Evolutionary conservation across 2,797 vertebrate genomes (phyloP).

Genomic region (Mionectes olivaceus): DNA sequence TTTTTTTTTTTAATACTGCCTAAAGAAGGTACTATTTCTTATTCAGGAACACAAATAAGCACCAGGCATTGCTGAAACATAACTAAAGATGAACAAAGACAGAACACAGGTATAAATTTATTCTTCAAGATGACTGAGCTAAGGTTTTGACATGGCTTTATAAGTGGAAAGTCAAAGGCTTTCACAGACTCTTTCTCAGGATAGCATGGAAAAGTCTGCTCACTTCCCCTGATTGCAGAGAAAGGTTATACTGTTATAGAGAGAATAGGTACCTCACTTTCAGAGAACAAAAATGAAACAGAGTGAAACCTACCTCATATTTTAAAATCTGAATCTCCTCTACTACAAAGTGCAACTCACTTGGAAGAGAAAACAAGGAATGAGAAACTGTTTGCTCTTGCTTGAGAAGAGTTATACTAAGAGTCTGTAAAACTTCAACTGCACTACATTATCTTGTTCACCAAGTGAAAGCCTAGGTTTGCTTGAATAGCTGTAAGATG

Average conservation of each 20-base stretch:
- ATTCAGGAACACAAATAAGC: background rate
- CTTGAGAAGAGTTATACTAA: background rate
- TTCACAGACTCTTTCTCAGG: background rate
- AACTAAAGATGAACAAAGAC: background rate
- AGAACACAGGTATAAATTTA: background rate
- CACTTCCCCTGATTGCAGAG: background rate
- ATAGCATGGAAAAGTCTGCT: background rate
- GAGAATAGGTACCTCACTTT: background rate
- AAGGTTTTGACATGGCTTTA: background rate
- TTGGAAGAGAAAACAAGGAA: background rate
- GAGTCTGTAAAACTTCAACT: background rate
- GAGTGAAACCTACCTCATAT: background rate
- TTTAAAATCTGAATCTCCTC: background rate
- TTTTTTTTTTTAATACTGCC: fast-evolving
- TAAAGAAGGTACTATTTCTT: background rate
- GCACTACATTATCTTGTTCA: background rate
- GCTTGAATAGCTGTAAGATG: background rate
- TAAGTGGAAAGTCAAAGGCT: background rate
- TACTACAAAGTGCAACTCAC: background rate
- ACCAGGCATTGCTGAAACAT: background rate
- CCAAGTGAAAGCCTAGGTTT: background rate
- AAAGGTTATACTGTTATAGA: background rate
- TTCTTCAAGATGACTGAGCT: background rate
- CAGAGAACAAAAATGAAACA: background rate
- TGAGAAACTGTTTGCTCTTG: background rate